Evolutionary conservation across 2,797 vertebrate genomes (phyloP), one percentile per base, ranked within the genome.

Genomic region (Esox lucius): DNA sequence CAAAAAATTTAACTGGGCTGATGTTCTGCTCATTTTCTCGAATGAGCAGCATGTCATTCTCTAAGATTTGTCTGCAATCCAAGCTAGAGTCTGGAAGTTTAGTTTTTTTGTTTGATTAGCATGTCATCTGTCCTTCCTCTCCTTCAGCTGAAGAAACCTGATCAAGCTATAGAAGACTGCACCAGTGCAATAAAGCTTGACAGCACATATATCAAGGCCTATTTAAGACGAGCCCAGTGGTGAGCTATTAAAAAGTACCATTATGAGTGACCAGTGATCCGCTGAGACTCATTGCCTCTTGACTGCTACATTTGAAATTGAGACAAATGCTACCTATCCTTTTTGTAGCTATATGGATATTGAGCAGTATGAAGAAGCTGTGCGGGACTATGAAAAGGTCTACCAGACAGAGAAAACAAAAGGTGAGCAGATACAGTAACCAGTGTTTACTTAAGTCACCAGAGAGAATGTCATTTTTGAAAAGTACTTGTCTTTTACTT

Each of bases 381-480:
- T 98, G 48, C 93, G 96, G 73, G 97, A 98, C 89, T 98, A 98
- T 78, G 97, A 98, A 82, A 98, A 97, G 79, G 96, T 98, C 80
- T 98, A 97, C 85, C 96, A 98, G 91, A 97, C 96, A 46, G 97
- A 98, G 87, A 98, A 97, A 88, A 98, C 97, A 0, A 95, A 97
- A 94, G 97, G 97, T 98, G 89, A 87, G 68, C 61, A 9, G 31
- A 9, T 42, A 26, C 26, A 26, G 28, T 15, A 17, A 31, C 42
- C 22, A 9, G 67, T 42, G 19, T 13, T 46, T 6, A 17, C 6
- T 13, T 31, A 5, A 33, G 28, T 65, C 16, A 33, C 26, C 26
- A 17, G 64, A 31, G 13, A 33, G 24, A 65, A 65, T 13, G 4
- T 31, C 8, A 65, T 31, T 28, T 2, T 19, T 65, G 6, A 17